phyloP scores from a whole-genome alignment of 2,888 invertebrate genomes.

The Euzetes globulus region DNA sequence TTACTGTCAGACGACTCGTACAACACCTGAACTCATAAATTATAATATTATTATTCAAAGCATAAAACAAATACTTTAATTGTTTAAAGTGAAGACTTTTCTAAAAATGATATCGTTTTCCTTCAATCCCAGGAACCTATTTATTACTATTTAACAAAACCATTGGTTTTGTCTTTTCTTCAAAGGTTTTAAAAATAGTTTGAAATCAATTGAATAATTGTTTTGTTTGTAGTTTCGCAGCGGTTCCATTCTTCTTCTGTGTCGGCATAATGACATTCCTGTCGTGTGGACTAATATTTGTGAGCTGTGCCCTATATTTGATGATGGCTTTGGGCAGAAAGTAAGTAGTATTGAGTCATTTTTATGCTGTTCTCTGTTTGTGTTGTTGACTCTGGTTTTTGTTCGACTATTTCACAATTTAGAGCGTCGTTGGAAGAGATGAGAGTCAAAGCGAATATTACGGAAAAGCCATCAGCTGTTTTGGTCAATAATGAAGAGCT shows the following conservation, averaged over 20 bases:
- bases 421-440: conserved; percentile 37
- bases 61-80: too few relatives aligned
- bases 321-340: conserved; percentile 92
- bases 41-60: too few relatives aligned
- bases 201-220: not conserved
- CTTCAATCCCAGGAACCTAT: too few relatives aligned
- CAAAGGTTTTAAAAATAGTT: not conserved
- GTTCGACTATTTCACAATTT: not conserved
- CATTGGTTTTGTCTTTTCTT: not conserved
- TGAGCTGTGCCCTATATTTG: conserved; percentile 79
- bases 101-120: too few relatives aligned
- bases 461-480: conserved; percentile 18
- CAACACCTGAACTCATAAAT: not conserved
- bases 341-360: conserved; percentile 57
- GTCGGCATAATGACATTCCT: conserved; percentile 67
- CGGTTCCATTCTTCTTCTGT: conserved; percentile 72
- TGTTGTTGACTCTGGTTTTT: not conserved
- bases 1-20: too few relatives aligned
- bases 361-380: not conserved
- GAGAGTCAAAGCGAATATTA: conserved; percentile 31
- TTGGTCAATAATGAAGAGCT: conserved; percentile 36
- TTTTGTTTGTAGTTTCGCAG: conserved; percentile 58
- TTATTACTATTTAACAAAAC: not conserved
- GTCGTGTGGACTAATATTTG: conserved; percentile 79
- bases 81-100: not conserved